Evolutionary conservation across 2,888 invertebrate genomes (phyloP), one percentile per base, ranked within the genome.

Genomic region (Pyralis farinalis): DNA sequence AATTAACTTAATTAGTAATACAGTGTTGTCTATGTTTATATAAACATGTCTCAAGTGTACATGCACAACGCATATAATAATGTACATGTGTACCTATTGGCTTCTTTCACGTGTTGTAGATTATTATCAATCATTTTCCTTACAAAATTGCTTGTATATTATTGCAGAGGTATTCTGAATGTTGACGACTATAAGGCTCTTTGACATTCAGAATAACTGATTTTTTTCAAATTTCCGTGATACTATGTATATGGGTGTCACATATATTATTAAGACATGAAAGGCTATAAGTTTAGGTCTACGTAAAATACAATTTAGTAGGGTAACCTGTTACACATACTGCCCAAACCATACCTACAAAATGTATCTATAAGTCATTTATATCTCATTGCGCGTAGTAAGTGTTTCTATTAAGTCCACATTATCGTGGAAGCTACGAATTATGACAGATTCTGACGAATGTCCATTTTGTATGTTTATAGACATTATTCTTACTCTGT

Each of bases 401-500:
- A 44, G 46, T 53, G 25, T 25, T 25, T 52, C 42, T 51, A 57
- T 53, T 49, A 49, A 52, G 50, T 62, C 59, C 53, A 58, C 52
- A 16, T 3, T 16, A 4, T 4, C 16, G 16, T 3, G 58, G 58
- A 57, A 51, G 37, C 45, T 1, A 55, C 47, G 42, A 53, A 56
- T 53, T 47, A 58, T 45, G 42, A 28, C 49, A 45, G 46, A 59
- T 48, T 48, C 49, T 55, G 33, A 51, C 61, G 54, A 59, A 61
- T 68, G 74, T 73, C 71, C 74, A 74, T 71, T 74, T 76, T 73
- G 58, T 65, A 69, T 57, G 43, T 69, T 60, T 64, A 56, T 61
- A 66, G 58, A 42, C 51, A 52, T 50, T 49, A 49, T 44, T 45
- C 44, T 47, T 54, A 52, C 51, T 43, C 31, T 40, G 36, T 50